phyloP scores from a whole-genome alignment of 2,113 vertebrate genomes.

The Paratilapia polleni region DNA sequence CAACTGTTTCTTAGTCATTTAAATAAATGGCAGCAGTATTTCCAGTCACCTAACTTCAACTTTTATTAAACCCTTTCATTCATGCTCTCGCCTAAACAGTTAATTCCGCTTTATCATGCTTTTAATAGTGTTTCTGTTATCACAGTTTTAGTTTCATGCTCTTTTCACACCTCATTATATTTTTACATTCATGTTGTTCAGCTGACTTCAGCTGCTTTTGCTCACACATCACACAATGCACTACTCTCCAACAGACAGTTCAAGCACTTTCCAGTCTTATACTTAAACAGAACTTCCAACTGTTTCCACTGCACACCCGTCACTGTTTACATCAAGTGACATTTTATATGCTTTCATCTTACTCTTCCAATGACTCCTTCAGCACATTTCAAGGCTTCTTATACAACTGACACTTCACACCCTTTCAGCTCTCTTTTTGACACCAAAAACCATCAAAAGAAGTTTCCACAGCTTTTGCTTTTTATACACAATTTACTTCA shows the following conservation, averaged over 20 bases:
- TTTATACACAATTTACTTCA: background rate
- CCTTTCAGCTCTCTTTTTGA: background rate
- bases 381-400: background rate
- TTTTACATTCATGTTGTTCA: background rate
- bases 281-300: background rate
- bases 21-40: background rate
- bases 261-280: background rate
- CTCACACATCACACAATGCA: background rate
- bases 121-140: background rate
- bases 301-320: background rate
- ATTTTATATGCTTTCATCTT: background rate
- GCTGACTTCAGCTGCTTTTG: background rate
- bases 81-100: background rate
- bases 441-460: background rate
- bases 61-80: background rate
- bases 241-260: background rate
- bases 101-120: background rate
- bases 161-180: background rate
- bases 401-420: background rate
- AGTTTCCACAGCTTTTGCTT: slow-evolving; percentile 1
- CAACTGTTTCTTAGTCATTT: too few species aligned
- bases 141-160: background rate
- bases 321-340: background rate
- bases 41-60: background rate
- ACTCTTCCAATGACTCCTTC: background rate